Evolutionary conservation across 2,888 invertebrate genomes (phyloP), one percentile per base, ranked within the genome.

Genomic region (Acrobasis repandana): DNA sequence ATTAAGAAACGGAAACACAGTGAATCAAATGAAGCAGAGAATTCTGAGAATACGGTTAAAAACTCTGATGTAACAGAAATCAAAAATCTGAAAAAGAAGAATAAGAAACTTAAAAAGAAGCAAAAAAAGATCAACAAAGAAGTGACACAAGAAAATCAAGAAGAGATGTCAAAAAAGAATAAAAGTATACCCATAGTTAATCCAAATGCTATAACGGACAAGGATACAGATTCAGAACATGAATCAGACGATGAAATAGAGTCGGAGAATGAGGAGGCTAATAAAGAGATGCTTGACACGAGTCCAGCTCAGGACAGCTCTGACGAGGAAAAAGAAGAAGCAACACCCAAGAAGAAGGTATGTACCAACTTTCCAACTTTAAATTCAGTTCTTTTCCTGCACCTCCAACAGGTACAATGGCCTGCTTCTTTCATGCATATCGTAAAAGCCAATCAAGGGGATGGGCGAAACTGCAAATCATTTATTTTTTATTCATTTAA

Each of bases 211-310:
- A 76, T 91, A 38, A 90, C 91, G n/a, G 76, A 83, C 47, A 73
- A 88, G 75, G 91, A 91, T 65, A 77, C 89, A 3, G 92, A 90
- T 49, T 91, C 91, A 0, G 92, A 92, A 75, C 91, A 92, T 73
- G 92, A 90, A 36, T 92, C 92, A 0, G 92, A 92, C 50, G 64
- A 91, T 77, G 88, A 92, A 61, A 86, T 92, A 47, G 79, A 86
- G 61, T 91, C 91, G 0, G 90, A 91, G 58, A 85, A 82, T 71
- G 91, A 91, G 57, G 76, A 84, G 63, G 79, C 72, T 0, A 88
- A 89, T 47, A 80, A 85, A 63, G 75, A 85, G 66, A 74, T 82
- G 0, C 54, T 88, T 18, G 75, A 82, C 51, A 74, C 72, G 1
- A 80, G 76, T 8, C 74, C 76, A 5, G 68, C 67, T 8, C 82